These are phyloP conservation scores for Bursaphelenchus mucronatus DNA, from an alignment of 1,140 invertebrate species.

Conservation along the genomic window DNA sequence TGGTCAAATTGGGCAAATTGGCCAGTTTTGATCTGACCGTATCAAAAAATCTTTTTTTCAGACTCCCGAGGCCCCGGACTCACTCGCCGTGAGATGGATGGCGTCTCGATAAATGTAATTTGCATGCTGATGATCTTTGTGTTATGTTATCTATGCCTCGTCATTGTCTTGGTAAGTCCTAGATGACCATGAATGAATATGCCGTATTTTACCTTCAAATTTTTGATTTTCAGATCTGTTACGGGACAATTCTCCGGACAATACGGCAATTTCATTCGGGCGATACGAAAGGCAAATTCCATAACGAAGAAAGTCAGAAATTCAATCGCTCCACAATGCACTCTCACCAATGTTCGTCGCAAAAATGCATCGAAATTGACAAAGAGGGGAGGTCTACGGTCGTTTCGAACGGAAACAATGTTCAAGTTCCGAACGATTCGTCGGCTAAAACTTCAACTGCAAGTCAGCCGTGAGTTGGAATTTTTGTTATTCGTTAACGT, in stretches of 20 bases:
- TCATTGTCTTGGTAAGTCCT: constrained; percentile 40
- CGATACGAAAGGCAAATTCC: constrained; percentile 41
- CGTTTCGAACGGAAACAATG: constrained; percentile 18
- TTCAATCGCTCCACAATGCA: constrained; percentile 28
- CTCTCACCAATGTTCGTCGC: constrained; percentile 1
- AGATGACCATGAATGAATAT: no score
- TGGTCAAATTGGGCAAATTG: no score
- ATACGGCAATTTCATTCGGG: constrained; percentile 55
- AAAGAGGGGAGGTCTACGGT: constrained; percentile 22
- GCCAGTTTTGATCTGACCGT: no score
- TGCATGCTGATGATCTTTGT: constrained; percentile 51
- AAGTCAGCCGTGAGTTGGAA: no score
- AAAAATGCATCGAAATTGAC: constrained; percentile 10
- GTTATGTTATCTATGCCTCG: constrained; percentile 53
- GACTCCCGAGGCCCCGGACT: constrained; percentile 17
- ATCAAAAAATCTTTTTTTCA: no score
- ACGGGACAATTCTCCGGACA: constrained; percentile 55
- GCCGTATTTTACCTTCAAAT: no score
- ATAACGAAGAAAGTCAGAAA: constrained; percentile 46
- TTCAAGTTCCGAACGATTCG: no score
- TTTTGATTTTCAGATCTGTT: constrained; percentile 42
- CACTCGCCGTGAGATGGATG: constrained; percentile 39
- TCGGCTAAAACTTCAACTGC: no score
- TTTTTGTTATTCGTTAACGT: no score
- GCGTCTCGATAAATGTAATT: constrained; percentile 45